Conservation (phyloP, 1,140 invertebrate genomes). For the Drosophila rufa region DNA sequence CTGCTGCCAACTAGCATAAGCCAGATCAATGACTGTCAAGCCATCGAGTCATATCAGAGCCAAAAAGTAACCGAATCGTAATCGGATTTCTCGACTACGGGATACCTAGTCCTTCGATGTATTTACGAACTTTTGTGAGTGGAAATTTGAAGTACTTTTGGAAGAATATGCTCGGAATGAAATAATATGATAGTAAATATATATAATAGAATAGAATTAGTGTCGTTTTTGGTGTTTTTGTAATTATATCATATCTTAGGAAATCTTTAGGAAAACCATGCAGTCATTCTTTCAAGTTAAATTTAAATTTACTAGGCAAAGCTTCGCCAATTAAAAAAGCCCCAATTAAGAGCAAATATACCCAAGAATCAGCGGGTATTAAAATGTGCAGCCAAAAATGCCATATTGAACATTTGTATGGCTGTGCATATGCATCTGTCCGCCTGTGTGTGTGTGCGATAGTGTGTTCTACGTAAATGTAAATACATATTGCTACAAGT, state of each 20-base stretch:
- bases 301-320: no score
- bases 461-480: slow-evolving; percentile 36
- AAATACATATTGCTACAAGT: slow-evolving; percentile 47
- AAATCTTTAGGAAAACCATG: no score
- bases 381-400: slow-evolving; percentile 57
- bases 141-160: no score
- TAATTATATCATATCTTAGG: no score
- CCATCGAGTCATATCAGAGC: slow-evolving; percentile 44
- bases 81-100: slow-evolving; percentile 1
- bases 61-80: slow-evolving; percentile 7
- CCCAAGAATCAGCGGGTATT: slow-evolving; percentile 1
- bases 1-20: slow-evolving; percentile 58
- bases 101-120: slow-evolving; percentile 6
- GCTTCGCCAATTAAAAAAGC: no score
- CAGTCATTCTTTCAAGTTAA: no score
- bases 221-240: no score
- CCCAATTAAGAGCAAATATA: neutral
- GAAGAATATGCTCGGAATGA: no score
- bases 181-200: no score
- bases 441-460: slow-evolving; percentile 1
- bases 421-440: slow-evolving; percentile 23
- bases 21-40: slow-evolving; percentile 69
- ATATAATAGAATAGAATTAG: no score
- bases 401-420: slow-evolving; percentile 45
- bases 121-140: no score